Base-by-base conservation (phyloP, 2,888 invertebrate species). In the Rhagium mordax region DNA sequence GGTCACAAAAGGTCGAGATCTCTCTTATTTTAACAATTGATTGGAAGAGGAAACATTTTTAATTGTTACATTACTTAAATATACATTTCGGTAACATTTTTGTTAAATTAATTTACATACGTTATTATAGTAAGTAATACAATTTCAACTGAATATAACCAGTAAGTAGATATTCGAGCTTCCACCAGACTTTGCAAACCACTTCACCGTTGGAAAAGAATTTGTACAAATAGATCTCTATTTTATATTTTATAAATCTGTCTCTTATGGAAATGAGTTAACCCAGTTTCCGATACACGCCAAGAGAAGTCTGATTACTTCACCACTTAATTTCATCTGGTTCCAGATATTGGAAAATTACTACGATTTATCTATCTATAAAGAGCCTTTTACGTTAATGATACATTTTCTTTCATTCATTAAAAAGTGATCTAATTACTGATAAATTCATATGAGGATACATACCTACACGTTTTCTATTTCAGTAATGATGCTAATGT, bases 261-360 rank as follows among this genome's bases (percentile, higher is more conserved):
- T 65, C 20, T 20, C 20, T 65, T 41, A 53, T 53, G 51, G 53
- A 53, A 53, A 65, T 65, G 29, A 53, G 21, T 51, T 65, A 48
- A 48, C 48, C 65, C 29, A 53, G 7, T 53, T 65, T 64, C 24
- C 13, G 15, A 18, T 16, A 18, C 16, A n/a, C 15, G 10, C 27
- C 27, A 15, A 49, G 27, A 18, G n/a, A 10, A 49, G 27, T 15
- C 21, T 49, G 64, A 65, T 65, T 65, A 65, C 21, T 65, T 53
- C n/a, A 18, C 33, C 41, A 53, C 65, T 65, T 65, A 64, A 64
- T 51, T 64, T 48, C 4, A 24, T 18, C 48, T 57, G 10, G 33
- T 33, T 59, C 0, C 18, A 13, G 59, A 24, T 59, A 59, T 59
- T 33, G 59, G 33, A 59, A 59, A 59, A 16, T 59, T 29, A 15